Evolutionary conservation across 1,140 invertebrate genomes (phyloP).

Genomic region (Arctopsyche grandis): DNA sequence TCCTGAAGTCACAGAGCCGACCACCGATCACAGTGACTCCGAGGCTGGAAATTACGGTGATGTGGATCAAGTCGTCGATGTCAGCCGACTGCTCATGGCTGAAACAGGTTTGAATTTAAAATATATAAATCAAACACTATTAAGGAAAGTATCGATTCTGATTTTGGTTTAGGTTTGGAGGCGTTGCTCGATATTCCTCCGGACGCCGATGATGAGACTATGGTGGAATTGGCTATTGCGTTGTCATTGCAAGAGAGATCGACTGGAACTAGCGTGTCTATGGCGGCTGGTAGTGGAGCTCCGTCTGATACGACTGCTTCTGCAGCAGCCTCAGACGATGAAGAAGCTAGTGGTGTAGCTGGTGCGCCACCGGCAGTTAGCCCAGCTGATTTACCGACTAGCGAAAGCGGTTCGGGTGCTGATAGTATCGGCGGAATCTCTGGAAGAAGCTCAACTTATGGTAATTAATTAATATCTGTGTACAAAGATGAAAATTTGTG

Average conservation of each 20-base stretch:
- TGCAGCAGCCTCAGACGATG: constrained; percentile 81
- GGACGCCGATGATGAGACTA: constrained; percentile 94
- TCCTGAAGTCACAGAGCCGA: neutral
- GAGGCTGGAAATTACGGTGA: constrained; percentile 46
- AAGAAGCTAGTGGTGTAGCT: constrained; percentile 91
- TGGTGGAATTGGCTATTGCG: constrained; percentile 96
- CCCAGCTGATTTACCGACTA: constrained; percentile 76
- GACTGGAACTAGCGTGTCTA: constrained; percentile 57
- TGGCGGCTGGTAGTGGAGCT: constrained; percentile 54
- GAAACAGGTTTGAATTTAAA: constrained; percentile 39
- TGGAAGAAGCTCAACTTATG: constrained; percentile 89
- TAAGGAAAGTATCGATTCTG: neutral
- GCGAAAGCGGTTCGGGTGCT: constrained; percentile 89
- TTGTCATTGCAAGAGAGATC: constrained; percentile 87
- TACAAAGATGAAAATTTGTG: neutral
- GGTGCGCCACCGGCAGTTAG: constrained; percentile 84
- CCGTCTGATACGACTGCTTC: constrained; percentile 58
- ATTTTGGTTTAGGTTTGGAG: constrained; percentile 70
- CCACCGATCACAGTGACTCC: constrained; percentile 47
- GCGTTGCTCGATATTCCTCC: constrained; percentile 88
- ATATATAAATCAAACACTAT: too few relatives aligned
- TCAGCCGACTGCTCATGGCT: constrained; percentile 48
- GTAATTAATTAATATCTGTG: constrained; percentile 64
- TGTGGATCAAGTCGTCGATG: constrained; percentile 53
- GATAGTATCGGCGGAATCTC: constrained; percentile 93